phyloP scores from a whole-genome alignment of 2,888 invertebrate species.

The Napeogenes inachia region DNA sequence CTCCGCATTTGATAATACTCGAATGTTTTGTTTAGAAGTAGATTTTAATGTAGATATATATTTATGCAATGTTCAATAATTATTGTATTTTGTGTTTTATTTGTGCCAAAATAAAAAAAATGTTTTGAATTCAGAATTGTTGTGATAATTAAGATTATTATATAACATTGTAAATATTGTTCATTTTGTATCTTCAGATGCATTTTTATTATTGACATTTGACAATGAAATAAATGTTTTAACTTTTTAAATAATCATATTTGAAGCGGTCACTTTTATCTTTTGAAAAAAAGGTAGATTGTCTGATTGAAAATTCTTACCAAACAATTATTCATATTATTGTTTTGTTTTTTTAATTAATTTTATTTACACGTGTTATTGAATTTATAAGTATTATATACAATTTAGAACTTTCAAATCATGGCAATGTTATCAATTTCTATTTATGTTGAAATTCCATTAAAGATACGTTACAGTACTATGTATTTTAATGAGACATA shows the following conservation, averaged over 20 bases:
- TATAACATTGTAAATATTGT: background rate
- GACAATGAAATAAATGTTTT: slow-evolving; percentile 42
- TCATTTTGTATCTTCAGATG: slow-evolving; percentile 2
- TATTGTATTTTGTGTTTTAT: slow-evolving; percentile 1
- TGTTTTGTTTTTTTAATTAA: background rate
- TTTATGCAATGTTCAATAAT: slow-evolving; percentile 13
- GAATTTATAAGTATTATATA: too few species aligned
- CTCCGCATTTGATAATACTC: slow-evolving; percentile 48
- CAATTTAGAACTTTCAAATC: too few species aligned
- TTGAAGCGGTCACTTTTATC: slow-evolving; percentile 41
- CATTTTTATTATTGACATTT: slow-evolving; percentile 31
- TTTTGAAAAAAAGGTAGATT: slow-evolving; percentile 51
- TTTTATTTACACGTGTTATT: too few species aligned
- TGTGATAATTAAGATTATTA: too few species aligned
- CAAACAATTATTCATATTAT: background rate
- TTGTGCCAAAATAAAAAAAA: background rate
- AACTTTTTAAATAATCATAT: slow-evolving; percentile 31
- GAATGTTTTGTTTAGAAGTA: slow-evolving; percentile 36
- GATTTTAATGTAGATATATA: slow-evolving; percentile 18
- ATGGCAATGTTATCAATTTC: too few species aligned
- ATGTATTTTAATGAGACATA: too few species aligned
- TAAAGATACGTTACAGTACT: too few species aligned
- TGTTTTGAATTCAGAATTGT: too few species aligned
- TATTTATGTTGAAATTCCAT: too few species aligned
- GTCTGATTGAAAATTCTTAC: slow-evolving; percentile 43